Evolutionary conservation across 2,113 vertebrate genomes (phyloP).

Genomic region (Rousettus leschenaultii): DNA sequence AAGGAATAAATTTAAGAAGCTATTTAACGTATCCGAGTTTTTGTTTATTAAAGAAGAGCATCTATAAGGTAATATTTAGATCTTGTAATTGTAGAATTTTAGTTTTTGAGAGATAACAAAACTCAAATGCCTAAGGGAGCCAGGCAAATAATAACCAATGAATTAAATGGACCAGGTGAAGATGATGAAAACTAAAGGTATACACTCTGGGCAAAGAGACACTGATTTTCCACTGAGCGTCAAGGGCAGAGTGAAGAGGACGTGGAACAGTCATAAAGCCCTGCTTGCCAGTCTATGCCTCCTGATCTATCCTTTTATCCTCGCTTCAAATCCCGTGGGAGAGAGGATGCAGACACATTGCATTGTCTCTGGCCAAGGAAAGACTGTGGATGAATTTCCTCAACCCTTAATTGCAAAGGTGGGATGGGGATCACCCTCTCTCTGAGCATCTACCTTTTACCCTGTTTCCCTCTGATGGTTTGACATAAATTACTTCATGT

Average conservation of each 20-base stretch:
- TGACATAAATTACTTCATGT: not conserved
- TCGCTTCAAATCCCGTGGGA: not conserved
- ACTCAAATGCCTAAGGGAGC: not conserved
- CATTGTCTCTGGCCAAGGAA: not conserved
- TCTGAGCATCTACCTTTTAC: not conserved
- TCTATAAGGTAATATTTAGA: not conserved
- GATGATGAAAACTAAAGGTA: not conserved
- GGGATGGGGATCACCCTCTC: not conserved
- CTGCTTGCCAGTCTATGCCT: not conserved
- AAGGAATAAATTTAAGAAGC: not conserved
- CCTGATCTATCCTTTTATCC: not conserved
- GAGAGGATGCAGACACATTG: not conserved
- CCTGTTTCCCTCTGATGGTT: not conserved
- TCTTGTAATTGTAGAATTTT: not conserved
- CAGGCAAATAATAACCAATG: not conserved
- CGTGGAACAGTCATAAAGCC: rapidly evolving
- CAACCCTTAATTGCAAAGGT: not conserved
- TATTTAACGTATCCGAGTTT: not conserved
- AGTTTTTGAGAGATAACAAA: not conserved
- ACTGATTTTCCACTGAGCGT: not conserved
- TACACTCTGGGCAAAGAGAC: not conserved
- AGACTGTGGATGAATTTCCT: not conserved
- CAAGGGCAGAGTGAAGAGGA: not conserved
- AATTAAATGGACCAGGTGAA: not conserved
- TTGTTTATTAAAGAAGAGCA: not conserved